Conservation (phyloP, 2,113 vertebrate genomes). For the Pardalotus punctatus region DNA sequence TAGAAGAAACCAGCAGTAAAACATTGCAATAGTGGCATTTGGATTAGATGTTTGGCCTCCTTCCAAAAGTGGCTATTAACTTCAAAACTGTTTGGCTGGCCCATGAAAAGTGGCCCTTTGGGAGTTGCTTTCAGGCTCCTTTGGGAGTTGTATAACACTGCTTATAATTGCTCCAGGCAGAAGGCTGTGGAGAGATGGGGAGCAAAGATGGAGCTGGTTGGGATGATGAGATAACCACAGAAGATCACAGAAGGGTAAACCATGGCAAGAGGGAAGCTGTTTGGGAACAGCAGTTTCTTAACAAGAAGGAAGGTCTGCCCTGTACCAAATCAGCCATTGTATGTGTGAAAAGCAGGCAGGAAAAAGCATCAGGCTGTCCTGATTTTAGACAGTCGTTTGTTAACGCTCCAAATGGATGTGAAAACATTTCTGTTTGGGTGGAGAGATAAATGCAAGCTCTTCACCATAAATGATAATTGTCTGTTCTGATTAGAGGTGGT, state of each 20-base stretch:
- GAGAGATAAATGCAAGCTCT: background rate
- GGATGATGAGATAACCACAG: background rate
- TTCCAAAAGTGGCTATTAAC: background rate
- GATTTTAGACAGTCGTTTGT: background rate
- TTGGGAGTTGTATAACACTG: background rate
- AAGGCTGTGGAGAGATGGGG: background rate
- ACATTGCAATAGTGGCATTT: background rate
- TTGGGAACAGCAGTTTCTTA: background rate
- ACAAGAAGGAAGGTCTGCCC: background rate
- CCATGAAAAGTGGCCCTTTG: background rate
- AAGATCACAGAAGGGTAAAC: background rate
- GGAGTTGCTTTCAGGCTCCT: background rate
- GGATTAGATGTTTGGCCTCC: background rate
- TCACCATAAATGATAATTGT: background rate
- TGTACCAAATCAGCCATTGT: background rate
- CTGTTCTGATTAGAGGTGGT: background rate
- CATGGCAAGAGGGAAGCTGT: background rate
- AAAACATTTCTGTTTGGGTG: background rate
- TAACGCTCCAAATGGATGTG: accelerated
- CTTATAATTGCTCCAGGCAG: background rate
- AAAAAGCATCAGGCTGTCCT: accelerated
- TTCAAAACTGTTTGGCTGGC: background rate
- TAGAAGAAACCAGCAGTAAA: background rate
- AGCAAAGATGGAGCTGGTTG: background rate
- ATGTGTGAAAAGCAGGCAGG: background rate